Evolutionary conservation across 2,113 vertebrate genomes (phyloP), one percentile per base, ranked within the genome.

Genomic region (Oxyruncus cristatus): DNA sequence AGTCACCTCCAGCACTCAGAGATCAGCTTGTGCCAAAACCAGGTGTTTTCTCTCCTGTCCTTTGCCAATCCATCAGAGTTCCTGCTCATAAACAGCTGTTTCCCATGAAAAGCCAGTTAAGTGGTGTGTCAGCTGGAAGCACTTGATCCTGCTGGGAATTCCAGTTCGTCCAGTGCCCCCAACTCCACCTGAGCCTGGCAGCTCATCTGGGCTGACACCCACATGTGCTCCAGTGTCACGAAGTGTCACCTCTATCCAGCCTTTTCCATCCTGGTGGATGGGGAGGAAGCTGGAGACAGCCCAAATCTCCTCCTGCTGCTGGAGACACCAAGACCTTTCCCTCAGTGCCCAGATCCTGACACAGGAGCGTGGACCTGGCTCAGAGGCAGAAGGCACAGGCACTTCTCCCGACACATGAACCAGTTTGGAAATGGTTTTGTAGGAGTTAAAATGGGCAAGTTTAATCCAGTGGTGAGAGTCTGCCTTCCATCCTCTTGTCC

Each of bases 301-400:
- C 92, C 55, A 18, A 8, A 19, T 21, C 55, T 33, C 32, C 32
- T n/a, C 32, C 55, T 56, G 32, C 53, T 56, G 32, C 53, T 56
- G 53, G 53, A 56, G 53, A 13, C 53, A 12, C 53, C 33, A 55
- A 55, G 8, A 20, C 18, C 53, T 55, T 33, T 7, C 8, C 53
- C 72, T 56, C 9, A 6, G 14, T 4, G 2, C 2, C 1, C 1
- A 12, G 61, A 50, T 17, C 50, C 67, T 3, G 0, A 23, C 5
- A 0, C 0, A 10, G n/a, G n/a, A 47, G 23, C 0, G 0, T 6
- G 41, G n/a, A 28, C 28, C 23, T 14, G 14, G 2, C 28, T 15
- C 14, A 35, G 44, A 50, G 12, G 5, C 4, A 41, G 53, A 71
- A n/a, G 42, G 27, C 58, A 46, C 12, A 42, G n/a, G 5, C 6